Evolutionary conservation across 2,888 invertebrate species (phyloP).

Genomic region (Andrena minutula): DNA sequence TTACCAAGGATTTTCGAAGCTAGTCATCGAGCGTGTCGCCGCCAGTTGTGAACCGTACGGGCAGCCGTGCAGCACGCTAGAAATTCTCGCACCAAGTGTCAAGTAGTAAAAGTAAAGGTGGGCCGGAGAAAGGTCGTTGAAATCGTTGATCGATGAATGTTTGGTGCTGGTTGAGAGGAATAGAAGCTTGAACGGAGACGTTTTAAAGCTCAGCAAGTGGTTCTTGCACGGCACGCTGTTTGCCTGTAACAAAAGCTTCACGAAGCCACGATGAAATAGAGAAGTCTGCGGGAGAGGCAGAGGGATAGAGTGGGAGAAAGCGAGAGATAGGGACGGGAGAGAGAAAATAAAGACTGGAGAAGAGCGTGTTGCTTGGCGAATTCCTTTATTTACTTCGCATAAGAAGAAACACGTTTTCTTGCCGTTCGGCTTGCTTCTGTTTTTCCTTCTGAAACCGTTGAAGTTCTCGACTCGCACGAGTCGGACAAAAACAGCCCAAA

Average conservation of each 20-base stretch:
- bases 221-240: constrained; percentile 13
- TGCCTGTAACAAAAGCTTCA: constrained; percentile 18
- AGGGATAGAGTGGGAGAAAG: not conserved
- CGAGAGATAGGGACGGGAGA: constrained; percentile 24
- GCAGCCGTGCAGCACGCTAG: constrained; percentile 28
- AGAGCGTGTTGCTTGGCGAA: constrained; percentile 15
- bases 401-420: constrained; percentile 1
- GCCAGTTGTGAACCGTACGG: constrained; percentile 32
- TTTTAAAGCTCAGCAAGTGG: constrained; percentile 3
- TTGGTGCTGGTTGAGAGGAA: constrained; percentile 18
- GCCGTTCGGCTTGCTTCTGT: constrained; percentile 19
- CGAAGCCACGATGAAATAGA: constrained; percentile 18
- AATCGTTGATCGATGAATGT: not conserved
- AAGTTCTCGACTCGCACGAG: constrained; percentile 74
- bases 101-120: constrained; percentile 51
- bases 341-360: constrained; percentile 56
- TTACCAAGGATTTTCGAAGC: constrained; percentile 75
- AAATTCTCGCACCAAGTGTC: constrained; percentile 66
- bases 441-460: constrained; percentile 45
- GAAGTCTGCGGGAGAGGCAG: constrained; percentile 19
- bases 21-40: constrained; percentile 73
- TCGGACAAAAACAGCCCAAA: constrained; percentile 72
- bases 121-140: not conserved
- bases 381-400: constrained; percentile 32
- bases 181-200: not conserved